These are phyloP conservation scores for Butastur rufipennis DNA, from an alignment of 2,113 vertebrate species.

Conservation along the genomic window DNA sequence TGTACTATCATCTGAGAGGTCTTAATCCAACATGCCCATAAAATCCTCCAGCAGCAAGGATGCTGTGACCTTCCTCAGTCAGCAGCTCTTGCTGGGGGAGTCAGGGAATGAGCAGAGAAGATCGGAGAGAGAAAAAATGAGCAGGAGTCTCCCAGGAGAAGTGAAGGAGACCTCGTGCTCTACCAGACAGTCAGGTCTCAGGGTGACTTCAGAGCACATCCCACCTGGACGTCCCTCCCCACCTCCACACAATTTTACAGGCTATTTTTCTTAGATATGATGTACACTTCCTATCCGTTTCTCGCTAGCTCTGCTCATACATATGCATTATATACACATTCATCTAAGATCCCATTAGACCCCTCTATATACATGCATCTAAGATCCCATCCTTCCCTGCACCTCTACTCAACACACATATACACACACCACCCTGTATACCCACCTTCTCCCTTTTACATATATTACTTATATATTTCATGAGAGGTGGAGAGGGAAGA, in stretches of 20 bases:
- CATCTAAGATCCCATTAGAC: neutral
- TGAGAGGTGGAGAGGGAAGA: neutral
- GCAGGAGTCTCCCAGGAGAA: neutral
- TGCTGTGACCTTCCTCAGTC: neutral
- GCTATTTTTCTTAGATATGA: neutral
- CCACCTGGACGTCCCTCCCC: neutral
- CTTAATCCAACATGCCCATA: neutral
- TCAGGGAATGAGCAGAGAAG: neutral
- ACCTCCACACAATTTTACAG: neutral
- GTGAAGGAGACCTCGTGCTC: neutral
- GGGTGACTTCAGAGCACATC: accelerated
- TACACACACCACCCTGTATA: no score
- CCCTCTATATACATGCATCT: neutral
- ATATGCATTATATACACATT: neutral
- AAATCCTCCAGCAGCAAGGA: neutral
- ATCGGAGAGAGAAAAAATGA: neutral
- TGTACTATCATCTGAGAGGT: neutral
- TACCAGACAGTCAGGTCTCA: neutral
- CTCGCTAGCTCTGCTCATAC: neutral
- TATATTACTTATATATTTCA: neutral
- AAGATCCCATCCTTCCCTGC: neutral
- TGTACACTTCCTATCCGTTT: neutral
- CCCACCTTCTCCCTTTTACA: neutral
- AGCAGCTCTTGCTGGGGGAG: neutral
- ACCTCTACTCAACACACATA: neutral